Percentiles rank a stretch among this genome's conserved stretches.
phyloP scores from a whole-genome alignment of 1,140 invertebrate species.

The Euborellia annulipes region DNA sequence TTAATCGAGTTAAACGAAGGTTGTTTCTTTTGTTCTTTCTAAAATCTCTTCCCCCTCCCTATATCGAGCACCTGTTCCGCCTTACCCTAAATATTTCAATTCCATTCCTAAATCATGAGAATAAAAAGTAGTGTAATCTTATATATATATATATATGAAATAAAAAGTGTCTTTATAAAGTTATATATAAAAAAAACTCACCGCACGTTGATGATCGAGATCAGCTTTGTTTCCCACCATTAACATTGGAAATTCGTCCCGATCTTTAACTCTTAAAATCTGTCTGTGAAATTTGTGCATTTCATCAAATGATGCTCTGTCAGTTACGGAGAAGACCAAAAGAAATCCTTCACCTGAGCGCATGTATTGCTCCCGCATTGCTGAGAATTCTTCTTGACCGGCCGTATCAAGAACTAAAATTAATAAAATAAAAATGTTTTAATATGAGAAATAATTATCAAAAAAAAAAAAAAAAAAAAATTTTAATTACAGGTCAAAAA shows the following conservation, averaged over 20 bases:
- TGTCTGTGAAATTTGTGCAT: constrained; percentile 86
- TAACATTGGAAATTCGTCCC: constrained; percentile 90
- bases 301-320: constrained; percentile 86
- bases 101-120: too few relatives aligned
- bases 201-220: constrained; percentile 72
- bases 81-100: too few relatives aligned
- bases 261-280: constrained; percentile 84
- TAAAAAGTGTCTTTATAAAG: too few relatives aligned
- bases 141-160: too few relatives aligned
- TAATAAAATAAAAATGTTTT: background rate
- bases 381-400: constrained; percentile 95
- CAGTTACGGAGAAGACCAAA: constrained; percentile 83
- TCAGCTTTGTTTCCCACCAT: constrained; percentile 96
- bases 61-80: too few relatives aligned
- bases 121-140: too few relatives aligned
- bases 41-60: too few relatives aligned
- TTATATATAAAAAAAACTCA: constrained; percentile 33
- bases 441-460: too few relatives aligned
- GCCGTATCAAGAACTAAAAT: constrained; percentile 81
- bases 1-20: too few relatives aligned
- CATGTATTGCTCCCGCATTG: constrained; percentile 95
- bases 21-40: too few relatives aligned
- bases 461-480: too few relatives aligned
- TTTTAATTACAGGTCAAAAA: too few relatives aligned
- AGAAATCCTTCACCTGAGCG: constrained; percentile 91